Conservation (phyloP, 1,140 invertebrate genomes). For the Mercenaria mercenaria region DNA sequence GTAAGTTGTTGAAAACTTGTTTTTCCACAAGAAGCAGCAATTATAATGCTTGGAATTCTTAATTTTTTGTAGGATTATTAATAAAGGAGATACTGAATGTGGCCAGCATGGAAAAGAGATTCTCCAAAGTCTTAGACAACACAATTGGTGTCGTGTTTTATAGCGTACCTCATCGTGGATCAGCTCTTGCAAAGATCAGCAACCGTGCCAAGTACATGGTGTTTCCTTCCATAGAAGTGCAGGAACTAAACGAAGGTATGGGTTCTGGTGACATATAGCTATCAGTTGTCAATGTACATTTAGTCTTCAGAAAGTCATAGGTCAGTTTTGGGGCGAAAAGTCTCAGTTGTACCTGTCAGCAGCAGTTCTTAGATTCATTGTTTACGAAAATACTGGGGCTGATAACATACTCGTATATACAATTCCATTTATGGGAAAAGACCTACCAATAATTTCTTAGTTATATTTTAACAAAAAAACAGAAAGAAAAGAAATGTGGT, state of each 20-base stretch:
- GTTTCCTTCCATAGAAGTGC: constrained; percentile 93
- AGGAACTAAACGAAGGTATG: constrained; percentile 91
- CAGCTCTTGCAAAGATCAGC: constrained; percentile 89
- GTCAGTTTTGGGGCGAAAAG: background rate
- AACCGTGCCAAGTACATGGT: constrained; percentile 87
- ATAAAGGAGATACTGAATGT: constrained; percentile 91
- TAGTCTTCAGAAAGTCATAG: background rate
- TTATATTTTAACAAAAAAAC: no score
- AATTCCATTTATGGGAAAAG: no score
- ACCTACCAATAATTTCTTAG: no score
- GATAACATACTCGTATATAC: no score
- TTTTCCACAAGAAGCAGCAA: no score
- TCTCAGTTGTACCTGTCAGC: background rate
- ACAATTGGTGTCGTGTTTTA: constrained; percentile 92
- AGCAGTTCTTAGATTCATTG: no score
- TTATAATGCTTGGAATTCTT: no score
- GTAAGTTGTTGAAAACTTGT: no score
- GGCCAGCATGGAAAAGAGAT: constrained; percentile 85
- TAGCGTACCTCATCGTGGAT: constrained; percentile 92
- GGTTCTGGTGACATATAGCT: no score
- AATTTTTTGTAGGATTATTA: constrained; percentile 88
- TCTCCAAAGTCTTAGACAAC: constrained; percentile 88
- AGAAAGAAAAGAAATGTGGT: no score
- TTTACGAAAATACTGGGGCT: no score
- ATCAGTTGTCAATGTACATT: background rate